Base-by-base conservation (phyloP, 1,140 invertebrate genomes). In the Zaprionus davidi region DNA sequence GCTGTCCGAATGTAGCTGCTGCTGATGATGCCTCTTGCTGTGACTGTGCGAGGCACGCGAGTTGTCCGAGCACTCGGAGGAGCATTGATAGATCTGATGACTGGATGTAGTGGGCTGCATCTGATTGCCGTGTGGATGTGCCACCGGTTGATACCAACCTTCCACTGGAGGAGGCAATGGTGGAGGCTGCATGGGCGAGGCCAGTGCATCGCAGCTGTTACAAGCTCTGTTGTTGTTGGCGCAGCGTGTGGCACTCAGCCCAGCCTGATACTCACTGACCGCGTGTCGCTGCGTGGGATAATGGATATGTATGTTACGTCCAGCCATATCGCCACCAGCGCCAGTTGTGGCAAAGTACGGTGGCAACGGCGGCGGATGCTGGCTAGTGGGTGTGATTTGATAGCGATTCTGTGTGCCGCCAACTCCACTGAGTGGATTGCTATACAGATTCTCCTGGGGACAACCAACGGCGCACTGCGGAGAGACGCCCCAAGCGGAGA, bases 1-100 rank as follows among this genome's bases (percentile, higher is more conserved):
- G 65, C 82, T 84, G n/a, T 92, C 91, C n/a, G 88, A 82, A 36
- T 78, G 88, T n/a, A 76, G 67, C 20, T 82, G 74, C 26, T 75
- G 67, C 70, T 74, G 68, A 26, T 71, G 53, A 5, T 53, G 68
- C 24, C 44, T 46, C 58, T 60, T 76, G 62, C 41, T 76, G 80
- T 91, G 88, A n/a, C 79, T 64, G 46, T 88, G 88, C 1, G 90
- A 91, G 57, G 85, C 78, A 9, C 90, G 75, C 46, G 92, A 93
- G 67, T 92, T 79, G 67, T 93, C 92, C 5, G 92, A 93, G 62
- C 92, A 93, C 71, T 93, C 92, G 28, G 92, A 93, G 70, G 92
- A 93, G 83, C 92, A 92, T 79, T 92, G 87, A 71, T 93, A 93
- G 78, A 93, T 91, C 74, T 91, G 92, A 71, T 92, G 87, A 38